Base-by-base conservation (phyloP, 2,113 vertebrate genomes). In the Chauna torquata region DNA sequence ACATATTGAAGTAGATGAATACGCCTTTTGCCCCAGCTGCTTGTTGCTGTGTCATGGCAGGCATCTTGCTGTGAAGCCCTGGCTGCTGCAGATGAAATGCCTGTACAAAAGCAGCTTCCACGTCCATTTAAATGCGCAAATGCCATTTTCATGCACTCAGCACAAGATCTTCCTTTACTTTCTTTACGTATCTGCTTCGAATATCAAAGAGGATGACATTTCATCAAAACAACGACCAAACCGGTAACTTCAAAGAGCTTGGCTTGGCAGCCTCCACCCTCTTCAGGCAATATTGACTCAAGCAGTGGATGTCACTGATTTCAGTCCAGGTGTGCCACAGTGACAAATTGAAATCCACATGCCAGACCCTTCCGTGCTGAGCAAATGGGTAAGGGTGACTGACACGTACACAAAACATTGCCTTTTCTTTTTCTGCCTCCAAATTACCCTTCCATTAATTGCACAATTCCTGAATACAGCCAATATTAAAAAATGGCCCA, bases 151-250 rank as follows among this genome's bases (percentile, higher is more conserved):
- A 83, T 44, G 38, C 55, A 76, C 62, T 86, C 36, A 47, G 28
- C 28, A 25, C 72, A 82, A 62, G 8, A 38, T 57, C 23, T 70
- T 90, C 54, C 78, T 86, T 90, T 69, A 74, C 68, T 94, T 91
- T 71, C 40, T 83, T 85, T 42, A 44, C 0, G 0, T 77, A 79
- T 77, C 78, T 90, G 42, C 54, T 52, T 93, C 3, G 3, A 75
- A 86, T 92, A 72, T 94, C 85, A 92, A 88, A 96, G 82, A 77
- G 49, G 54, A 54, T 87, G 79, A 25, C 40, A 74, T 93, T 92
- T 95, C 49, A 80, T 42, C 45, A 88, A 82, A 93, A 76, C 50
- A 58, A 38, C 1, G 3, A 58, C 90, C 66, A 50, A 96, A 79
- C 0, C 0, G 0, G 78, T 55, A 77, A 86, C 71, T 92, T 91